Conservation (phyloP, 2,797 vertebrate genomes). For the Gallirallus australis region DNA sequence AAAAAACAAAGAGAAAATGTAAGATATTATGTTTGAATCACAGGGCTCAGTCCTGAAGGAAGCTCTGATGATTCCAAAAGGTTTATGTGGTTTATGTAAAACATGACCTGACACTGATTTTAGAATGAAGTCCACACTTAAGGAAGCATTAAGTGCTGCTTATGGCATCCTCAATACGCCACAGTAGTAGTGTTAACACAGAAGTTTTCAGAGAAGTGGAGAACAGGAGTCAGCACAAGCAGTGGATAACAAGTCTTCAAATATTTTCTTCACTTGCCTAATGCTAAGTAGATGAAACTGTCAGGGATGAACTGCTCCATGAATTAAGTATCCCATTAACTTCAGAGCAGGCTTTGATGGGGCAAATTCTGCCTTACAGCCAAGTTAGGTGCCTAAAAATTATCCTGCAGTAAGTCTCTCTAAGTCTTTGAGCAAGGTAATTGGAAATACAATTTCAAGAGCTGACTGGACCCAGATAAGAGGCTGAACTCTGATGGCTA, state of each 20-base stretch:
- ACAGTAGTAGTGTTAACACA: not conserved
- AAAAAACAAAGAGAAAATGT: not conserved
- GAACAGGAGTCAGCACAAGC: not conserved
- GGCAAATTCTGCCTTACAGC: not conserved
- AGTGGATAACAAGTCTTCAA: not conserved
- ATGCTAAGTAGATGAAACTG: not conserved
- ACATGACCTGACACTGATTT: not conserved
- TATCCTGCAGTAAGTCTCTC: not conserved
- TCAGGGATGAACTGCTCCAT: not conserved
- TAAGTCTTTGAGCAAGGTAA: not conserved
- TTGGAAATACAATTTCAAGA: not conserved
- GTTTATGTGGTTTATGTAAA: not conserved
- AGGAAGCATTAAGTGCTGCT: not conserved
- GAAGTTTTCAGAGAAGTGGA: not conserved
- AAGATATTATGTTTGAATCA: not conserved
- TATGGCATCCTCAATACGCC: not conserved
- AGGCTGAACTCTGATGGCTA: not conserved
- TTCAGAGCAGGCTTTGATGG: not conserved
- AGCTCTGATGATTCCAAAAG: not conserved
- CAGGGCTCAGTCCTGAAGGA: not conserved
- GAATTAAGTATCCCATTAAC: not conserved
- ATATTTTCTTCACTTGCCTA: not conserved
- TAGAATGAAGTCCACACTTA: not conserved
- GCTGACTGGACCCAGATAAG: not conserved
- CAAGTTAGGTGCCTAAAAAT: not conserved